These are phyloP conservation scores for Rhadina sibilatrix DNA, from an alignment of 2,113 vertebrate species.

Conservation along the genomic window DNA sequence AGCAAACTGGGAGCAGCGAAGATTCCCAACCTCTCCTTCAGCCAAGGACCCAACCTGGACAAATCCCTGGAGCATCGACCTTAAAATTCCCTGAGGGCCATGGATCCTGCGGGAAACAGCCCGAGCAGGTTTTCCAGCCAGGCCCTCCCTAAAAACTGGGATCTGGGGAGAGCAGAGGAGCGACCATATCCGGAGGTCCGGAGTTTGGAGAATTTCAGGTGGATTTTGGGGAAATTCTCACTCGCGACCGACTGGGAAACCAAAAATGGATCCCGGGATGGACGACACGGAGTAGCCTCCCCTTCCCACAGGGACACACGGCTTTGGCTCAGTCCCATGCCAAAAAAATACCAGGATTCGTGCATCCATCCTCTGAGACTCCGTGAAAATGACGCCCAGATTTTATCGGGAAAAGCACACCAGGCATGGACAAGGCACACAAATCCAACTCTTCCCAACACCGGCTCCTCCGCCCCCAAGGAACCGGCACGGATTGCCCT, in stretches of 20 bases:
- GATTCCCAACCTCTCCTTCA: neutral
- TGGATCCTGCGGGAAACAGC: neutral
- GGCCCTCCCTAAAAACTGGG: neutral
- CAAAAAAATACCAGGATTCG: neutral
- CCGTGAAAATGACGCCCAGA: fast-evolving
- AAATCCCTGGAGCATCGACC: neutral
- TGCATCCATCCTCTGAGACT: too few species aligned
- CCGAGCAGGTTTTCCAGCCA: neutral
- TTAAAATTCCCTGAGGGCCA: neutral
- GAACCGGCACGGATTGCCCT: fast-evolving
- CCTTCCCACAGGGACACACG: neutral
- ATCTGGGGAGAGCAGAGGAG: neutral
- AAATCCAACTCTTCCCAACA: neutral
- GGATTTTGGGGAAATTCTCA: neutral
- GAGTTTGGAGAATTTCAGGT: neutral
- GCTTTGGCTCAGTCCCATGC: neutral
- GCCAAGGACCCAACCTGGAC: neutral
- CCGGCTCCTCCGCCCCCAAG: fast-evolving
- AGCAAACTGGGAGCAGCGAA: neutral
- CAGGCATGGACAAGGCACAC: neutral
- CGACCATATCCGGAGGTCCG: fast-evolving
- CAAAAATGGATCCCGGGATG: neutral
- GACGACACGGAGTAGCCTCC: neutral
- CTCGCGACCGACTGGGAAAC: fast-evolving
- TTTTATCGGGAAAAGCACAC: neutral